Evolutionary conservation across 2,113 vertebrate species (phyloP).

Genomic region (Chloroceryle aenea): DNA sequence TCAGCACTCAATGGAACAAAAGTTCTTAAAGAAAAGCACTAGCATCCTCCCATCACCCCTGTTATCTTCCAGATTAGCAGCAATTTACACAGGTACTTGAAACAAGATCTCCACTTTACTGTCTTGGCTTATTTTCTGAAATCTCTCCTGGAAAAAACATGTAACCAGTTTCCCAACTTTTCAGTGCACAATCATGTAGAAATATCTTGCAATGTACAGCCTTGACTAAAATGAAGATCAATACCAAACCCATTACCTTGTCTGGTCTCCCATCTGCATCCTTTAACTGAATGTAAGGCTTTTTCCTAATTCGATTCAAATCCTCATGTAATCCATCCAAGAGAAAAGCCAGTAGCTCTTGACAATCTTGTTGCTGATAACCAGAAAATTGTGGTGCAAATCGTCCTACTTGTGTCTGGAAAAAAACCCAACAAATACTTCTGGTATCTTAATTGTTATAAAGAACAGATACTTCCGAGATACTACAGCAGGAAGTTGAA

Average conservation of each 20-base stretch:
- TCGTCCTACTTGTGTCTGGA: constrained; percentile 94
- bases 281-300: constrained; percentile 97
- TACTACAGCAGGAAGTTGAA: background rate
- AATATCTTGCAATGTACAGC: background rate
- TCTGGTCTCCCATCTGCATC: constrained; percentile 94
- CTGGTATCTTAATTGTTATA: background rate
- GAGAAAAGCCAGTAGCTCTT: constrained; percentile 97
- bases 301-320: constrained; percentile 97
- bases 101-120: background rate
- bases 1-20: background rate
- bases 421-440: background rate
- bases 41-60: background rate
- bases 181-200: background rate
- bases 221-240: background rate
- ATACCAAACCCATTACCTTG: constrained; percentile 79
- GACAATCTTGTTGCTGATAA: constrained; percentile 98
- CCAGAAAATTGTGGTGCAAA: constrained; percentile 99
- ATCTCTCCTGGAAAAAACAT: background rate
- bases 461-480: background rate
- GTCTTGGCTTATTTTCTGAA: background rate
- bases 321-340: constrained; percentile 97
- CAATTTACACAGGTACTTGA: background rate
- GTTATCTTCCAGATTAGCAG: background rate
- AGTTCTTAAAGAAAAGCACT: background rate
- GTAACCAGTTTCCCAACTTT: background rate